Percentiles rank a stretch among this genome's conserved stretches.
Evolutionary conservation across 2,797 vertebrate genomes (phyloP).

Genomic region (Chlorospingus semifuscus): DNA sequence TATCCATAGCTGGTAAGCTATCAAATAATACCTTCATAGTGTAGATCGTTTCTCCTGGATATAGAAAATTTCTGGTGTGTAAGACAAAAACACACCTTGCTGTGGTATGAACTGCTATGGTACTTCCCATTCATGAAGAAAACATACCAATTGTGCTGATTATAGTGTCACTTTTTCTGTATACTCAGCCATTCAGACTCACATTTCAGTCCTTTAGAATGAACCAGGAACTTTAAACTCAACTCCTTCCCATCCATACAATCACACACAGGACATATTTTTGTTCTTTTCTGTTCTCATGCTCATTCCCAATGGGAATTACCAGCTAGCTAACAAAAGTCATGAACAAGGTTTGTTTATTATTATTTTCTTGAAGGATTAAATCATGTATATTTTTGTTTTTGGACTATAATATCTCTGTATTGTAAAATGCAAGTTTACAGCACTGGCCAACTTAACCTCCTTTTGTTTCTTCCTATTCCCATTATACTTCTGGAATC

Average conservation of each 20-base stretch:
- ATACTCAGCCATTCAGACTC: neutral
- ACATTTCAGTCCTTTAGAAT: neutral
- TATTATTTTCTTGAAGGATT: neutral
- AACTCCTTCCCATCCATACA: neutral
- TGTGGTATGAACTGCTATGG: neutral
- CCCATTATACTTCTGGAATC: neutral
- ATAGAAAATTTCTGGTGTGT: neutral
- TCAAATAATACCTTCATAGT: neutral
- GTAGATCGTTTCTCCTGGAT: neutral
- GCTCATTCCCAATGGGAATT: neutral
- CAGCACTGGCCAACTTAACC: neutral
- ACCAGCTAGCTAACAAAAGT: neutral
- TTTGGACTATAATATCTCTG: neutral
- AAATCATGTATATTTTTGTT: neutral
- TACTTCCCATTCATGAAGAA: neutral
- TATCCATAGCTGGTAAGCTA: neutral
- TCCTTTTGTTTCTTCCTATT: neutral
- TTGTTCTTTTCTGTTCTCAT: neutral
- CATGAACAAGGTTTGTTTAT: neutral
- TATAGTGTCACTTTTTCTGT: neutral
- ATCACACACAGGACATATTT: neutral
- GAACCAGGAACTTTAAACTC: neutral
- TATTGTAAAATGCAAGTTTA: neutral
- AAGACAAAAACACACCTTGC: neutral
- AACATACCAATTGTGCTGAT: neutral